Evolutionary conservation across 2,888 invertebrate species (phyloP), one percentile per base, ranked within the genome.

Genomic region (Phlogophora meticulosa): DNA sequence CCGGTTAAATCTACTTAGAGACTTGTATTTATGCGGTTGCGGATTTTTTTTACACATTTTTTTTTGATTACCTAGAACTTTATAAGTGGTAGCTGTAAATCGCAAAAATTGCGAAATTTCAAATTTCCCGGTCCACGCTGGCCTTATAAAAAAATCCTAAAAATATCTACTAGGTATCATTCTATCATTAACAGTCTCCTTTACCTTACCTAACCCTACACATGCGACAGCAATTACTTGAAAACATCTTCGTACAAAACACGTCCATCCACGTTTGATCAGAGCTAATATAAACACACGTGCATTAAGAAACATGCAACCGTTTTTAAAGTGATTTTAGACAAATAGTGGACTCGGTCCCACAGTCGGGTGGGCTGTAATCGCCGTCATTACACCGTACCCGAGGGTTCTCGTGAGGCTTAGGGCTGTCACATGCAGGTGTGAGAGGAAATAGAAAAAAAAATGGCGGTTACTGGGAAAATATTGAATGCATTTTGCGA

Each of bases 301-400:
- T 58, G 63, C 45, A 72, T 58, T 49, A 56, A 52, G 64, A 56
- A 63, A 69, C 65, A 79, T 74, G 74, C 79, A 78, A 68, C 71
- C 61, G 72, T 72, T 79, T 73, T 67, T 76, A 71, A 71, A 80
- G 74, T 77, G 80, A 73, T 71, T 80, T 75, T 81, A 78, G 78
- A 76, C 76, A 78, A 83, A 85, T 78, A 82, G 82, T 76, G 59
- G 60, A 77, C 74, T 65, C 28, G 80, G 78, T 87, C 87, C 78
- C 87, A 86, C 84, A 81, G 80, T 85, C 87, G 90, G 89, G 89
- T 89, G 90, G 90, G 83, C 90, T 77, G 82, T 91, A 90, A 91
- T 89, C 78, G 87, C 81, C 59, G 88, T 84, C 82, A 91, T 91
- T 89, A 90, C 82, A 69, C 56, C 59, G 76, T 76, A 84, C 88